phyloP scores from a whole-genome alignment of 2,888 invertebrate genomes.

The Alsophila aescularia region DNA sequence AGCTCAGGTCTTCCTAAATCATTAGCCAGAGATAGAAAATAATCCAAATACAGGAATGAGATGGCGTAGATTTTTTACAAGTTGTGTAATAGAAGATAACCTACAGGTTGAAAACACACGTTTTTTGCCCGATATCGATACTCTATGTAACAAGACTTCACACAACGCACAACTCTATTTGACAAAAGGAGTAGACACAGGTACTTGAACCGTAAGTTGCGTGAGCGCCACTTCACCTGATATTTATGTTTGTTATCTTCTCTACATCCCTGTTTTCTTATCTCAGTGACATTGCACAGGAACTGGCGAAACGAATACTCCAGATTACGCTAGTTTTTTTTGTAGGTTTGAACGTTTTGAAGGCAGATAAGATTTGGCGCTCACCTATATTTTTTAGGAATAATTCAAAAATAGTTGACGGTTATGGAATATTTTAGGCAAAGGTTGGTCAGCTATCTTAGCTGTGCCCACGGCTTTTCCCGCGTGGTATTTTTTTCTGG shows the following conservation, averaged over 20 bases:
- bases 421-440: too few relatives aligned
- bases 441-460: too few relatives aligned
- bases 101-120: constrained; percentile 3
- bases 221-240: constrained; percentile 72
- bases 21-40: too few relatives aligned
- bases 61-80: too few relatives aligned
- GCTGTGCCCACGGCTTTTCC: too few relatives aligned
- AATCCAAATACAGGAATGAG: too few relatives aligned
- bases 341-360: background rate
- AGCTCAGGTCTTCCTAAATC: too few relatives aligned
- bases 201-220: constrained; percentile 54
- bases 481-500: too few relatives aligned
- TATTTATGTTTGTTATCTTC: constrained; percentile 59
- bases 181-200: constrained; percentile 58
- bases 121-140: constrained; percentile 21
- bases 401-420: too few relatives aligned
- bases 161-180: constrained; percentile 38
- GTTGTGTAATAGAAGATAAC: too few relatives aligned
- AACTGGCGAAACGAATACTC: constrained; percentile 71
- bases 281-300: constrained; percentile 68
- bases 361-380: too few relatives aligned
- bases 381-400: too few relatives aligned
- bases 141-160: background rate
- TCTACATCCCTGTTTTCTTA: constrained; percentile 38
- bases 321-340: constrained; percentile 35